phyloP scores from a whole-genome alignment of 2,797 vertebrate species.

The Coluber constrictor region DNA sequence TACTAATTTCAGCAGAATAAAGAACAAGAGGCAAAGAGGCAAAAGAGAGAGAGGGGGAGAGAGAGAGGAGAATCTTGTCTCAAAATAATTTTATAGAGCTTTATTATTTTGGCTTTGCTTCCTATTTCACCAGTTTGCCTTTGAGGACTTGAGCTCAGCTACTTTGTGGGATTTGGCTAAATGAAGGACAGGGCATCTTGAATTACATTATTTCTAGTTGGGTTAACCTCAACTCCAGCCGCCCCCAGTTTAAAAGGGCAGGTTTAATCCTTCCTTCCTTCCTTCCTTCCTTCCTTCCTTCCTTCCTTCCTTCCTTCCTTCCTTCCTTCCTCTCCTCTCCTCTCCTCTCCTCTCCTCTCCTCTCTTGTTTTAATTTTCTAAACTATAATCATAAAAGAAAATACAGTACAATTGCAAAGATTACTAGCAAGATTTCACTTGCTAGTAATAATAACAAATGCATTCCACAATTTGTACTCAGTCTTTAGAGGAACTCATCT shows the following conservation, averaged over 20 bases:
- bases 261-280: not conserved
- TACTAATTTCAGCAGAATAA: conserved; percentile 38
- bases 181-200: conserved; percentile 33
- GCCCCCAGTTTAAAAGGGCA: conserved; percentile 4
- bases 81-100: conserved; percentile 1
- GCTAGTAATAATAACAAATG: conserved; percentile 43
- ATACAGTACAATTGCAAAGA: conserved; percentile 5
- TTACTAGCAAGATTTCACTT: conserved; percentile 19
- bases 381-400: conserved; percentile 9
- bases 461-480: conserved; percentile 40
- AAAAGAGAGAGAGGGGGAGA: not conserved
- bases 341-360: too few relatives aligned
- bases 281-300: too few relatives aligned
- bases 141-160: not conserved
- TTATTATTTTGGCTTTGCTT: not conserved
- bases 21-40: conserved; percentile 31
- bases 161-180: conserved; percentile 25
- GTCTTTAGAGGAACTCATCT: conserved; percentile 32
- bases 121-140: not conserved
- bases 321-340: not conserved
- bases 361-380: not conserved
- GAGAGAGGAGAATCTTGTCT: not conserved
- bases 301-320: not conserved
- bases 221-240: conserved; percentile 24
- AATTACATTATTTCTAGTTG: conserved; percentile 24